Evolutionary conservation across 1,140 invertebrate genomes (phyloP).

Genomic region (Spodoptera litura): DNA sequence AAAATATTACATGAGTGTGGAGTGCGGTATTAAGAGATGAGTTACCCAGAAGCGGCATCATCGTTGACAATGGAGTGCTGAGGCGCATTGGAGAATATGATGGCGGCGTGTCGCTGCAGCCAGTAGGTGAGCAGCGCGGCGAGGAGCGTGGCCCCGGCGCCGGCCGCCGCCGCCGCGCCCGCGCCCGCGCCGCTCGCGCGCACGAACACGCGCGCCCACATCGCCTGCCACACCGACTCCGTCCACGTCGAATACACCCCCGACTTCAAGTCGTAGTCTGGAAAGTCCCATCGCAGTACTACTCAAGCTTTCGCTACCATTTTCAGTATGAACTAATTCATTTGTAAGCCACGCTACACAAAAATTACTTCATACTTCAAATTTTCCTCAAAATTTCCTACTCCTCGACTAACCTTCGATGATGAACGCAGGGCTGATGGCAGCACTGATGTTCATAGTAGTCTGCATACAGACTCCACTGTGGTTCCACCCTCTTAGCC

Average conservation of each 20-base stretch:
- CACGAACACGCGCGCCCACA: conserved; percentile 93
- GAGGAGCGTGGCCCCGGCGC: conserved; percentile 87
- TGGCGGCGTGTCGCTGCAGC: conserved; percentile 88
- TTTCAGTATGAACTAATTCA: neutral
- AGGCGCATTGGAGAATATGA: conserved; percentile 86
- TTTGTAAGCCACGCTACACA: too few species aligned
- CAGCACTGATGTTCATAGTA: conserved; percentile 90
- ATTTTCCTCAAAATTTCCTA: too few species aligned
- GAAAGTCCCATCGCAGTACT: neutral
- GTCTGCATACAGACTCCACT: conserved; percentile 92
- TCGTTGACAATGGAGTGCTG: conserved; percentile 49
- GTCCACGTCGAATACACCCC: conserved; percentile 95
- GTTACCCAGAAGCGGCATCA: conserved; percentile 66
- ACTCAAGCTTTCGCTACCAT: too few species aligned
- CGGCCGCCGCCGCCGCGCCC: conserved; percentile 88
- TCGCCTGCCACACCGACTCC: conserved; percentile 93
- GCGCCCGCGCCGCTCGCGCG: conserved; percentile 91
- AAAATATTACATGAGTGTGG: too few species aligned
- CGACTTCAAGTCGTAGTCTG: conserved; percentile 93
- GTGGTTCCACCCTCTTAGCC: conserved; percentile 87
- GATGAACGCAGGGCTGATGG: conserved; percentile 93
- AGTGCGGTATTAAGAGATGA: neutral
- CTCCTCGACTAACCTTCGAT: conserved; percentile 87
- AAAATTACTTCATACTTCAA: too few species aligned
- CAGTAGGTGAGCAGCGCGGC: conserved; percentile 91